Conservation (phyloP, 2,113 vertebrate genomes). For the Oreochromis niloticus region DNA sequence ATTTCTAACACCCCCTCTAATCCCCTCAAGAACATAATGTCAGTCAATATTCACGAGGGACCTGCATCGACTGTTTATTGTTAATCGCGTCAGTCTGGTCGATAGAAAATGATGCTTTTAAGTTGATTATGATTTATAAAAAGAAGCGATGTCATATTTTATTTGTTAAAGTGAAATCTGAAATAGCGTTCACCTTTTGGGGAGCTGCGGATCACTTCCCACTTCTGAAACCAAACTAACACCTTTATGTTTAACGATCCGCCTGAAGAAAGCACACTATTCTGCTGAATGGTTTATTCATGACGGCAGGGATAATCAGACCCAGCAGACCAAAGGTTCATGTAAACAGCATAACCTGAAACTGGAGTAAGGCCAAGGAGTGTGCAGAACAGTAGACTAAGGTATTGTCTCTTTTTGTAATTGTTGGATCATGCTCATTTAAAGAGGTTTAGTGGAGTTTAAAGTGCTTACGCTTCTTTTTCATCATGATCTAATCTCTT, state of each 20-base stretch:
- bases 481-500: constrained; percentile 26
- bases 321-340: constrained; percentile 1
- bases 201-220: background rate
- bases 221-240: background rate
- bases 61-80: background rate
- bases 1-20: background rate
- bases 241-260: background rate
- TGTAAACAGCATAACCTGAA: constrained; percentile 16
- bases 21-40: background rate
- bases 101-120: background rate
- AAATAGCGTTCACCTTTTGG: background rate
- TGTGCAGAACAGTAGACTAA: background rate
- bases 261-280: background rate
- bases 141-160: background rate
- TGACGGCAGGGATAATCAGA: background rate
- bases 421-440: constrained; percentile 28
- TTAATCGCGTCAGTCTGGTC: background rate
- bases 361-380: background rate
- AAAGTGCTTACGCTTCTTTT: background rate
- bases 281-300: background rate
- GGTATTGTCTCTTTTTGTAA: constrained; percentile 1
- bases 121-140: background rate
- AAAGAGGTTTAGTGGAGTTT: constrained; percentile 16
- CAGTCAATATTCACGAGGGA: background rate
- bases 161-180: background rate